A percentile compares a stretch with the other conserved stretches of the same genome.
These are phyloP conservation scores for Microtus ochrogaster DNA, from an alignment of 2,113 vertebrate species.

Conservation along the genomic window DNA sequence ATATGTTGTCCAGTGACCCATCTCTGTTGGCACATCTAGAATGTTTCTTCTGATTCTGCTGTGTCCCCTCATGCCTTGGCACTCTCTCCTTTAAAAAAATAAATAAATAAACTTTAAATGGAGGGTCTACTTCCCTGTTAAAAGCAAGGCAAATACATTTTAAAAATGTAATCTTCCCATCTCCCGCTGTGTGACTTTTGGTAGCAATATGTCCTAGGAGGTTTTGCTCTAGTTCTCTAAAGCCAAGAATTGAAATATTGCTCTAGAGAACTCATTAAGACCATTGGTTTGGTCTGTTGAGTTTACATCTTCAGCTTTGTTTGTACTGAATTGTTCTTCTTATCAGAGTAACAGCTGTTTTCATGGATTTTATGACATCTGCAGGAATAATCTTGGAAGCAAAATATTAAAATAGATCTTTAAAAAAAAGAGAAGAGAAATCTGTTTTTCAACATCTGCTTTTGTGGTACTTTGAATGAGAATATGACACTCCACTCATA, in stretches of 20 bases:
- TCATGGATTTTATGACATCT: background rate
- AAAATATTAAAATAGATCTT: background rate
- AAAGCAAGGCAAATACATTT: background rate
- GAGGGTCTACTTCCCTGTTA: background rate
- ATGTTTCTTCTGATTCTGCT: background rate
- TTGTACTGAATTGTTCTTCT: background rate
- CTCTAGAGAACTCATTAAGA: background rate
- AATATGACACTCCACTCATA: too few species aligned
- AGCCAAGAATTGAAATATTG: background rate
- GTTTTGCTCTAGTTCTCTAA: background rate
- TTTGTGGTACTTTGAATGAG: background rate
- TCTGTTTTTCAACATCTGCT: background rate
- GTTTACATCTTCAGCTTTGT: background rate
- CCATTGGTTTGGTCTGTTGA: background rate
- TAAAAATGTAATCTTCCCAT: background rate
- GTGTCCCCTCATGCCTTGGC: background rate
- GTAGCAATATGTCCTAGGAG: background rate
- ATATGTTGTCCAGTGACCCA: background rate
- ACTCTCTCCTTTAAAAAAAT: background rate
- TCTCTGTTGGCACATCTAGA: background rate
- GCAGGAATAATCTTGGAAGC: background rate
- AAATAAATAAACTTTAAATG: background rate
- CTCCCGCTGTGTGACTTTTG: background rate
- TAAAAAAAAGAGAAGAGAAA: background rate
- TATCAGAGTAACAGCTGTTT: background rate